Base-by-base conservation (phyloP, 2,113 vertebrate species). In the Rhodinocichla rosea region DNA sequence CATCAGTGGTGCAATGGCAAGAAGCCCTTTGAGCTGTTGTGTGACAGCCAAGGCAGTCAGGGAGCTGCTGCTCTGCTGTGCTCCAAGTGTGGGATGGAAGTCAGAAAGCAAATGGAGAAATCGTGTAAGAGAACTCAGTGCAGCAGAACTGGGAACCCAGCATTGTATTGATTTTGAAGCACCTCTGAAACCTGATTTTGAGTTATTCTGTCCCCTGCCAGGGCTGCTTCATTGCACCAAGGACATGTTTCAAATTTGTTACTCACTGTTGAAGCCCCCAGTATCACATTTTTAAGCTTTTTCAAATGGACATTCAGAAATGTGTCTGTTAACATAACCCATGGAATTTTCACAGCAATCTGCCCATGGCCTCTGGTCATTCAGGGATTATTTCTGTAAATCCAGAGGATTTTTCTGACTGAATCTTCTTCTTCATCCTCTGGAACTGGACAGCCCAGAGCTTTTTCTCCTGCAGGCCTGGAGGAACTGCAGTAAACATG, bases 91-190 rank as follows among this genome's bases (percentile, higher is more conserved):
- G 11, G 67, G 70, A n/a, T 77, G 57, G 70, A 75, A 53, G 28
- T 76, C 35, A 42, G 32, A 71, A 81, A 85, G 69, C 57, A 84
- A 49, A 77, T 47, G 53, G 7, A 70, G 83, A 65, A 91, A 37
- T 45, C 0, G 1, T 37, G 26, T 3, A 4, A 81, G 22, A 55
- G 37, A 75, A 27, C 49, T 32, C 0, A 0, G 22, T 2, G 26
- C 83, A 68, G 57, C 69, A 84, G 83, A 83, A 35, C 30, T 35
- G 59, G 62, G 75, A 69, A 59, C 28, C 23, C 28, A 47, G 33
- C 5, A 0, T 11, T 84, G 75, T 42, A 21, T 80, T 80, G 15
- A 62, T 92, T 85, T 73, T 71, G 39, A 28, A 88, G 50, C 33
- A 37, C 39, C 71, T 74, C 50, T 80, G 50, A 86, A 65, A 79